Evolutionary conservation across 2,797 vertebrate species (phyloP), one percentile per base, ranked within the genome.

Genomic region (Gymnoscopelus microlampas): DNA sequence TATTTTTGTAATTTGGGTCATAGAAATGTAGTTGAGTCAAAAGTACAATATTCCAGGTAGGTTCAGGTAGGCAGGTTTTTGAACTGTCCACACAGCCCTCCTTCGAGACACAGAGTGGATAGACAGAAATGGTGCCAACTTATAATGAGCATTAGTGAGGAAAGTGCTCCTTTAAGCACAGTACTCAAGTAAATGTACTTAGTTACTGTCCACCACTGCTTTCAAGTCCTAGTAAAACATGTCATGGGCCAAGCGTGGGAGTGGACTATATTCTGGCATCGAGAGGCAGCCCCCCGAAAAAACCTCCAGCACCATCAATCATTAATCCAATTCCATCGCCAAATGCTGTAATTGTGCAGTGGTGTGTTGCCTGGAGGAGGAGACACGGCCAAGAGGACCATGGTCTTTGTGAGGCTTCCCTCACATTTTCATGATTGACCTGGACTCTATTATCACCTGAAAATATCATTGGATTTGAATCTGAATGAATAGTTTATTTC

Each of bases 391-490:
- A 23, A 14, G 15, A 44, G 39, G 39, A 44, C 39, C 48, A 63
- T 61, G 11, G 67, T 72, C 58, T 73, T 35, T 56, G 8, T 39
- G 24, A 3, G 0, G 35, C 58, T 48, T 56, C n/a, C 61, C 26
- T 68, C 55, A n/a, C 61, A 70, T n/a, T 59, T 12, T 29, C 15
- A 66, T 48, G 75, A 73, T 76, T 70, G 32, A 74, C 77, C 39
- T 62, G 10, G 71, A 62, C 80, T 78, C 67, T 51, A 58, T 68
- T 57, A 64, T 81, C 54, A 81, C 64, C 58, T 66, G 62, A 13
- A 67, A 76, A 74, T 75, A 53, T 53, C 24, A 53, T 0, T 60
- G 63, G 76, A 60, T 71, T 77, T 47, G 26, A 19, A 63, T 47
- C 50, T 51, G 60, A 72, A 19, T 19, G 19, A 19, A 19, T 19